Evolutionary conservation across 1,140 invertebrate genomes (phyloP), one percentile per base, ranked within the genome.

Genomic region (Contarinia nasturtii): DNA sequence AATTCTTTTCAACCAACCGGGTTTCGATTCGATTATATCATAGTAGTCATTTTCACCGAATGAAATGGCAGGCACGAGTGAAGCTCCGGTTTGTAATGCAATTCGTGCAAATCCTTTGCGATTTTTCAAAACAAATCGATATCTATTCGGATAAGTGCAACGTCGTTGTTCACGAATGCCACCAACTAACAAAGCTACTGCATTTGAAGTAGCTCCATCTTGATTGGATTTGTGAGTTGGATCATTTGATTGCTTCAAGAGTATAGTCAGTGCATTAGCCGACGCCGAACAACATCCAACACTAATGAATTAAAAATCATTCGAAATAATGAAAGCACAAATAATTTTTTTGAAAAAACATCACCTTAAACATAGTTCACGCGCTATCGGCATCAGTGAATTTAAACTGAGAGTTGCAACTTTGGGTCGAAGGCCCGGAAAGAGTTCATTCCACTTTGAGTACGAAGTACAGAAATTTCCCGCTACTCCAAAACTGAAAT

Each of bases 11-110:
- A 3, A 27, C 3, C 3, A 27, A 5, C 27, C 27, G 3, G 27
- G 10, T 27, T 27, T 27, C 82, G 50, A 87, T 50, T 80, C 71
- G 62, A 80, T 95, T 1, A 93, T 59, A 54, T 94, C 86, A 14
- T 83, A 87, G 0, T 84, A 48, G 54, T 86, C 79, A 34, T 77
- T 87, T 64, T 96, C 92, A 1, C 90, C 90, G 64, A 96, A 96
- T 0, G 84, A 82, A 58, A 91, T 79, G 1, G 88, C 80, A 17
- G 89, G 93, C 2, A 93, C 89, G 48, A 94, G 62, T 0, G 80
- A 67, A 7, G 74, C 68, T 36, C 87, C 88, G 50, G 82, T 74
- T 57, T 75, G 71, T 45, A 91, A 66, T 2, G 88, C 87, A 33
- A 88, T 57, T 53, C 73, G 79, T 3, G 86, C 68, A 56, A 92